Percentiles rank a stretch among this genome's conserved stretches.
Conservation (phyloP, 2,888 invertebrate species). For the Andrena hattorfiana region DNA sequence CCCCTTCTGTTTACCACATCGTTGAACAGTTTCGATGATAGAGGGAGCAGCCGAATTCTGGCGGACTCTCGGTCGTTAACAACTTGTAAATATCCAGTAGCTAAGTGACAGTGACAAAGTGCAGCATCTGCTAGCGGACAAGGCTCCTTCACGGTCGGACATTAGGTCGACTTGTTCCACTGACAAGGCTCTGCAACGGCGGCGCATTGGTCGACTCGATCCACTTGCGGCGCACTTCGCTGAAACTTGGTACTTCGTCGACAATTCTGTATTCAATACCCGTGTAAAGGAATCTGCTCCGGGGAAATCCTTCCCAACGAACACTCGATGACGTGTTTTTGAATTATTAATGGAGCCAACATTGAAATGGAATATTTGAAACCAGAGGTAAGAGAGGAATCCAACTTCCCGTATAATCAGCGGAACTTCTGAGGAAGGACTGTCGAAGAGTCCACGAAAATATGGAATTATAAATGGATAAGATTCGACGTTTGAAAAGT, state of each 20-base stretch:
- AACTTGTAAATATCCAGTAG: constrained; percentile 61
- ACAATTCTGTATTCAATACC: constrained; percentile 14
- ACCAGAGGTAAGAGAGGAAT: not conserved
- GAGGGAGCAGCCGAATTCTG: constrained; percentile 22
- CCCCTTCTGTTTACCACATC: not conserved
- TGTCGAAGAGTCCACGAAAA: not conserved
- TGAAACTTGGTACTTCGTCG: constrained; percentile 33
- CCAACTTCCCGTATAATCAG: not conserved
- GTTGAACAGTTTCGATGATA: constrained; percentile 9
- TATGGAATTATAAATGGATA: not conserved
- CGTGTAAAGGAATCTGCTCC: constrained; percentile 1
- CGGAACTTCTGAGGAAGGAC: not conserved
- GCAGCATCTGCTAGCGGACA: constrained; percentile 51
- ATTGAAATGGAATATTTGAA: not conserved
- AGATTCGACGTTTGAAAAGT: not conserved
- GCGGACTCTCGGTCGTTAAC: constrained; percentile 47
- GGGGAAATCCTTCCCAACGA: constrained; percentile 1
- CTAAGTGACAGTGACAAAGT: constrained; percentile 59
- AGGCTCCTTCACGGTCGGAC: constrained; percentile 36
- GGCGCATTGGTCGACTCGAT: constrained; percentile 26
- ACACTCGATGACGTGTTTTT: not conserved
- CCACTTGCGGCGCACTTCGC: constrained; percentile 33
- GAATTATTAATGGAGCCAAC: not conserved
- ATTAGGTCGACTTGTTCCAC: constrained; percentile 57
- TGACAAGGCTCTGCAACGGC: constrained; percentile 34